Evolutionary conservation across 2,797 vertebrate genomes (phyloP), one percentile per base, ranked within the genome.

Genomic region (Paratrypauchen microcephalus): DNA sequence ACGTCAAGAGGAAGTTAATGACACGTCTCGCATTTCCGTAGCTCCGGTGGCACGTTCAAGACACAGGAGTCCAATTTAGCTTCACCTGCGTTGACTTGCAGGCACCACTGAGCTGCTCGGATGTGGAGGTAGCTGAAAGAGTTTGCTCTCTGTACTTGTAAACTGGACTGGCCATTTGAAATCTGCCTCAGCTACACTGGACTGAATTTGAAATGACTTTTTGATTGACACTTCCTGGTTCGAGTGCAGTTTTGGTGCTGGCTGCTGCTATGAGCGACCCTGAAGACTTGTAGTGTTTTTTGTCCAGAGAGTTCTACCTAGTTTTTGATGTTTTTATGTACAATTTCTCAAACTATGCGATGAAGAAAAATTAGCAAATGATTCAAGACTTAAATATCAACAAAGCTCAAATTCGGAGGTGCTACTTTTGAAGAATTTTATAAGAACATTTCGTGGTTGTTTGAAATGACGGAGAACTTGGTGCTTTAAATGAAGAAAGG

Each of bases 11-110:
- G 92, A 94, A 93, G 91, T 89, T 81, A 4, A 32, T 9, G 18
- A 86, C 83, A 83, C 80, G 16, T 83, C 83, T 88, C 77, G 24
- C 79, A 87, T 86, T 92, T 92, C 89, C 89, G 86, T 86, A 71
- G 83, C 76, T 47, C 87, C 32, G 62, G 83, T 81, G 66, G 74
- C 82, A 79, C 68, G 58, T 69, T 62, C 55, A 28, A 7, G 5
- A 79, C 76, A 72, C 6, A 67, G 21, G 82, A 86, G 82, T 86
- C 73, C 79, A 76, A 89, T 79, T 75, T 18, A 23, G 77, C 71
- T 73, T 83, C 86, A 87, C 85, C 89, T 82, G 82, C 76, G 74
- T 77, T 55, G 16, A 70, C 16, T 15, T 6, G 11, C 19, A 59
- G 16, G 57, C 4, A 26, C 70, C 4, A 45, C 41, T 8, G 77